A percentile compares a stretch with the other conserved stretches of the same genome.
Evolutionary conservation across 2,888 invertebrate genomes (phyloP).

Genomic region (Bruchidius siliquastri): DNA sequence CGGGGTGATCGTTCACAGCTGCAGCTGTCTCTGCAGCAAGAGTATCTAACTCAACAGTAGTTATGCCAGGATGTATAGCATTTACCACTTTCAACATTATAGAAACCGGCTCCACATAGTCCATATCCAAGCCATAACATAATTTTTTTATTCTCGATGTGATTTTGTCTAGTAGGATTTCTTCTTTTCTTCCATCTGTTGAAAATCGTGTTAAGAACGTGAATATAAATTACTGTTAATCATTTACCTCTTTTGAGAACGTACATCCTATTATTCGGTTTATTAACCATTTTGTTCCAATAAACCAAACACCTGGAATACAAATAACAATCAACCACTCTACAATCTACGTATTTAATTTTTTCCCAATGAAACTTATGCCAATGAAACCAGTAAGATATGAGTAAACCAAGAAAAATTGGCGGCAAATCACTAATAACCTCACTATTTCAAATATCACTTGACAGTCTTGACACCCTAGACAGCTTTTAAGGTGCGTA

Average conservation of each 20-base stretch:
- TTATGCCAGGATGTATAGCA: slow-evolving; percentile 85
- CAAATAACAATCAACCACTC: neutral
- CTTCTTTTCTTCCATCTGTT: slow-evolving; percentile 82
- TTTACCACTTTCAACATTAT: slow-evolving; percentile 1
- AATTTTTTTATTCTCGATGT: slow-evolving; percentile 92
- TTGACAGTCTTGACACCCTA: too few species aligned
- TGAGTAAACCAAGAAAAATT: too few species aligned
- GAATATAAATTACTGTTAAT: neutral
- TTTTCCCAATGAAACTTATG: too few species aligned
- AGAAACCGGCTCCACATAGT: slow-evolving; percentile 84
- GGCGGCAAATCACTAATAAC: too few species aligned
- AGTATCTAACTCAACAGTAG: slow-evolving; percentile 96
- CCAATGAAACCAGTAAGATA: too few species aligned
- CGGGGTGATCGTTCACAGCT: slow-evolving; percentile 96
- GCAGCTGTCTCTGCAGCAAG: slow-evolving; percentile 97
- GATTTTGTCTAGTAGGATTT: slow-evolving; percentile 95
- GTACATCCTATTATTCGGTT: slow-evolving; percentile 39
- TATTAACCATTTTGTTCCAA: slow-evolving; percentile 7
- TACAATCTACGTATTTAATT: neutral
- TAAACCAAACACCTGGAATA: neutral
- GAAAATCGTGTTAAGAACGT: slow-evolving; percentile 6
- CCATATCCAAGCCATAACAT: slow-evolving; percentile 92
- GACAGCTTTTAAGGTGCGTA: too few species aligned
- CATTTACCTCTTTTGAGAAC: slow-evolving; percentile 51
- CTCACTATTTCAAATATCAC: too few species aligned